Conservation (phyloP, 2,113 vertebrate genomes). For the Mastomys natalensis region DNA sequence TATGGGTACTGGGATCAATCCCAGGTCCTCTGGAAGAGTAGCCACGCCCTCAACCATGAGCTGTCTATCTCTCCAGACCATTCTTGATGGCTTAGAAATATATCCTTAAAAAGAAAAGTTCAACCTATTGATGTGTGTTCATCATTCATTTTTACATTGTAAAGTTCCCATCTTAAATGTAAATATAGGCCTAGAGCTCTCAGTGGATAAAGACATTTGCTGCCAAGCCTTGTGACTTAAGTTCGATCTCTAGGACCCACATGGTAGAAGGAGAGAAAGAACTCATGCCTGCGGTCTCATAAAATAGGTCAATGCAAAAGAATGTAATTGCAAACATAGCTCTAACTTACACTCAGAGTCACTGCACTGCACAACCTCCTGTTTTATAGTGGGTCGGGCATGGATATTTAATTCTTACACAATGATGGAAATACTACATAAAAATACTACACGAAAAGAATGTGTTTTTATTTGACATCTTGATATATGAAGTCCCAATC, state of each 20-base stretch:
- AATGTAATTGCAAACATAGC: neutral
- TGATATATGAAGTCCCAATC: neutral
- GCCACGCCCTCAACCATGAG: neutral
- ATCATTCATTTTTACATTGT: neutral
- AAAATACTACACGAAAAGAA: neutral
- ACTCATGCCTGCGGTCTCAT: neutral
- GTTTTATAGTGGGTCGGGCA: neutral
- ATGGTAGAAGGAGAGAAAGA: neutral
- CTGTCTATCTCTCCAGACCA: neutral
- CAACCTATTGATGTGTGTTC: neutral
- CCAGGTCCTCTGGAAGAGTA: neutral
- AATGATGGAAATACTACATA: neutral
- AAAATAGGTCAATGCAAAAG: neutral
- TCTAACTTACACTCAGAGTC: neutral
- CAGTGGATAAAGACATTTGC: too few relatives aligned
- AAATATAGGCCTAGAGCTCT: neutral
- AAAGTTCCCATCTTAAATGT: neutral
- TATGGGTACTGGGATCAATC: neutral
- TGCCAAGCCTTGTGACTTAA: neutral
- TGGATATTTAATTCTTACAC: neutral
- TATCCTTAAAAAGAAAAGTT: neutral
- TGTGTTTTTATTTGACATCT: neutral
- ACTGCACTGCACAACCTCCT: neutral
- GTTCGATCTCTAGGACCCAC: neutral
- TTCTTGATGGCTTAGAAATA: neutral